Evolutionary conservation across 2,113 vertebrate genomes (phyloP), one percentile per base, ranked within the genome.

Genomic region (Ictalurus punctatus): DNA sequence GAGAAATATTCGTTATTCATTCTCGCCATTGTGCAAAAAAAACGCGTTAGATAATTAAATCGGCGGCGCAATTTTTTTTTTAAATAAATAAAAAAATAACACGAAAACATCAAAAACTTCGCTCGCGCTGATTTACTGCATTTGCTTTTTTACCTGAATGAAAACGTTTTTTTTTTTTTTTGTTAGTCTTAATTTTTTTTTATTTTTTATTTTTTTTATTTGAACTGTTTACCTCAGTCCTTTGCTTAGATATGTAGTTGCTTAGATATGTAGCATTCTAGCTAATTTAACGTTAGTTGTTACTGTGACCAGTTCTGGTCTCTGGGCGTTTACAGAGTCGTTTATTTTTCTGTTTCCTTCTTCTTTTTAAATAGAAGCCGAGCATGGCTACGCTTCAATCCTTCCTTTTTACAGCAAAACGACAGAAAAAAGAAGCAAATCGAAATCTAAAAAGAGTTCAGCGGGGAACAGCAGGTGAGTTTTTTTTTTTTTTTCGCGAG

Each of bases 381-480:
- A 99, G 91, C 98, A 99, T 84, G 97, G 98, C 0, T 99, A 98
- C 54, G 98, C 98, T 14, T 97, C 97, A 4, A 90, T 96, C 10
- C 93, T 92, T 71, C 97, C 96, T 5, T 94, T 95, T 86, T 94
- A 91, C 90, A 92, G 93, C 56, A 93, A 94, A 34, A 92, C 91
- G 0, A 91, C 93, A 0, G 94, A 95, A 48, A 94, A 95, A 91
- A 95, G 93, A 87, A 96, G 91, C 92, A 96, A 95, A 90, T 92
- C 90, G 90, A 96, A 95, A 87, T 92, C 90, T 90, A 96, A 95
- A 87, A 96, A 94, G 73, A 92, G 94, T 76, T 91, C 90, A 69
- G 92, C 90, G 27, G 95, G 94, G 87, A 96, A 91, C 89, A 95
- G 95, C 92, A 96, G 97, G 97, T 97, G 87, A 93, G 94, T 92